Evolutionary conservation across 2,888 invertebrate species (phyloP).

Genomic region (Acleris holmiana): DNA sequence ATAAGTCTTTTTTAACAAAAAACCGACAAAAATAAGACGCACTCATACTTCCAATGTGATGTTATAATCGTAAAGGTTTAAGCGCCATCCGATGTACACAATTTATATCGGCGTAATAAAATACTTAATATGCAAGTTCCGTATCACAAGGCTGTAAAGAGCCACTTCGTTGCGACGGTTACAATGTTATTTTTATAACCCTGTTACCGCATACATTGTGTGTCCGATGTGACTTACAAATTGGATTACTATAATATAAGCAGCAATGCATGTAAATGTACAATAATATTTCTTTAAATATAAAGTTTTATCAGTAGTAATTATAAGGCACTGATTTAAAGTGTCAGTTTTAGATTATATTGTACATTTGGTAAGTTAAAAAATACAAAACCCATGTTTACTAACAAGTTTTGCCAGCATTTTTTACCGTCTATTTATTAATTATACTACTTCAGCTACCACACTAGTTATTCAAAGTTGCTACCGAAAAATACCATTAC

Average conservation of each 20-base stretch:
- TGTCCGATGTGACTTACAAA: constrained; percentile 24
- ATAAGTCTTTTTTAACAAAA: background rate
- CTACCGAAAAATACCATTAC: too few species aligned
- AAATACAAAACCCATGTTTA: too few species aligned
- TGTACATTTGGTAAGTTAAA: too few species aligned
- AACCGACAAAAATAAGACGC: background rate
- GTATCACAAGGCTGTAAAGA: constrained; percentile 26
- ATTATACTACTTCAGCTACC: too few species aligned
- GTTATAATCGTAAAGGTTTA: constrained; percentile 4
- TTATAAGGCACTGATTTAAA: too few species aligned
- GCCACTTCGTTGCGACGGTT: constrained; percentile 21
- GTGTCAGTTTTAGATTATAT: too few species aligned
- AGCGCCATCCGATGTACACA: background rate
- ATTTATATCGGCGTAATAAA: constrained; percentile 15
- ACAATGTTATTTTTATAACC: constrained; percentile 33
- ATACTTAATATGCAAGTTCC: constrained; percentile 27
- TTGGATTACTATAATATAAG: constrained; percentile 18
- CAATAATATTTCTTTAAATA: too few species aligned
- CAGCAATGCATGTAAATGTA: background rate
- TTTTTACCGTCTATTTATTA: too few species aligned
- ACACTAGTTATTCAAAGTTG: too few species aligned
- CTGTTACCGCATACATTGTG: constrained; percentile 26
- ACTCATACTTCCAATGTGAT: background rate
- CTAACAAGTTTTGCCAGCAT: too few species aligned
- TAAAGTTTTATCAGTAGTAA: too few species aligned